Percentiles rank a stretch among this genome's conserved stretches.
These are phyloP conservation scores for Myiotriccus ornatus DNA, from an alignment of 2,797 vertebrate genomes.

Conservation along the genomic window DNA sequence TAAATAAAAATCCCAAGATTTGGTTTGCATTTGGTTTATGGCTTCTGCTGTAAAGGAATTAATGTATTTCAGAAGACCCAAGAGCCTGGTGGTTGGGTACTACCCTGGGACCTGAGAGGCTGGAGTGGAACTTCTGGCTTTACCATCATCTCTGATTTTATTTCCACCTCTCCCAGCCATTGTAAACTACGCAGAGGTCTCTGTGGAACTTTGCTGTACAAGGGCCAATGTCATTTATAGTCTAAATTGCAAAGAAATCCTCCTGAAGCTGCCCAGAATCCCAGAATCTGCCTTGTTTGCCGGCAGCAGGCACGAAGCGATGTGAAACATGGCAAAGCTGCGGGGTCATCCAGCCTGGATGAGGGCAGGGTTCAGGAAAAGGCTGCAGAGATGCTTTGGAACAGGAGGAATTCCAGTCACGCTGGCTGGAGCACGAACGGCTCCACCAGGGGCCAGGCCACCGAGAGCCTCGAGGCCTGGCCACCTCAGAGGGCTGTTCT, in stretches of 20 bases:
- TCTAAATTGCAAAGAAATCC: neutral
- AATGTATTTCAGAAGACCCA: neutral
- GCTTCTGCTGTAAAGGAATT: neutral
- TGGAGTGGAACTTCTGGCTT: neutral
- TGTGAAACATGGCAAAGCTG: neutral
- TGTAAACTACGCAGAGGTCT: neutral
- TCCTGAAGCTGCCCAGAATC: neutral
- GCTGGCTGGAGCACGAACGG: neutral
- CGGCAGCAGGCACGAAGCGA: neutral
- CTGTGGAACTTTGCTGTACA: neutral
- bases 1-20: neutral
- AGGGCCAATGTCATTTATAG: neutral
- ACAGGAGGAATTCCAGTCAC: accelerated
- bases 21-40: neutral
- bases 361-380: neutral
- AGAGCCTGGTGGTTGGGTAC: neutral
- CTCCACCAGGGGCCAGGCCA: accelerated
- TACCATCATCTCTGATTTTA: neutral
- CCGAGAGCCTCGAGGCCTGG: accelerated
- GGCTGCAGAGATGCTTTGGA: neutral
- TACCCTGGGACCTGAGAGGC: neutral
- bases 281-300: accelerated
- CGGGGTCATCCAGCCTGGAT: neutral
- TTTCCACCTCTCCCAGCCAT: neutral
- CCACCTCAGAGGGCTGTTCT: neutral